Evolutionary conservation across 2,113 vertebrate genomes (phyloP), one percentile per base, ranked within the genome.

Genomic region (Anarrhichthys ocellatus): DNA sequence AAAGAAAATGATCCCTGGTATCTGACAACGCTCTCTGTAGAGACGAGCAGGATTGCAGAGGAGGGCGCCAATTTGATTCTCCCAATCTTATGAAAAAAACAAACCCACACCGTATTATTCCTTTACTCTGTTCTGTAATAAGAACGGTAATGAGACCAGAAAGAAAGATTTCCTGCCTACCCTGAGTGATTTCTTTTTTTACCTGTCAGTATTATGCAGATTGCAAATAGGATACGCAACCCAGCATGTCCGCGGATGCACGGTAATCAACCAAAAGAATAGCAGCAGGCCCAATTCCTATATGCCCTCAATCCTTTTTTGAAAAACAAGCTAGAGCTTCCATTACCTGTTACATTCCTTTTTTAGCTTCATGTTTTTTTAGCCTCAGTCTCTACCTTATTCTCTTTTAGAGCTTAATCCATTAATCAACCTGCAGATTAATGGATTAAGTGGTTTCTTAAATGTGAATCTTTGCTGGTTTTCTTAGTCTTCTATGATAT

Each of bases 161-260:
- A 50, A 81, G 83, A 64, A 58, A 73, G 50, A 4, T 72, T 73
- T 58, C 59, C 72, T 82, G 34, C 24, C 50, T 67, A 22, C 44
- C 5, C 11, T 40, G 63, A 78, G 56, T 63, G 46, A 59, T 61
- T 74, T 52, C 2, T 22, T 22, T 27, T 78, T 67, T 66, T 61
- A 78, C 59, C 52, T 20, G 32, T 78, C 48, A 76, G 54, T 68
- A 59, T 76, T 81, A 86, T 86, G 83, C 79, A 87, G 66, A 81
- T 85, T 75, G 34, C 27, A 80, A 77, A 61, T 62, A 59, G 64
- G 42, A 77, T 27, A 75, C 78, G 22, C 58, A 82, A 4, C 58
- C 36, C 59, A 76, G 71, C 78, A 36, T 58, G 48, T 73, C 61
- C 24, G 1, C 29, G n/a, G 58, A 71, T 17, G 20, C 44, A 38